A percentile compares a stretch with the other conserved stretches of the same genome.
These are phyloP conservation scores for Coracias cyanogaster DNA, from an alignment of 2,797 vertebrate species.

Conservation along the genomic window DNA sequence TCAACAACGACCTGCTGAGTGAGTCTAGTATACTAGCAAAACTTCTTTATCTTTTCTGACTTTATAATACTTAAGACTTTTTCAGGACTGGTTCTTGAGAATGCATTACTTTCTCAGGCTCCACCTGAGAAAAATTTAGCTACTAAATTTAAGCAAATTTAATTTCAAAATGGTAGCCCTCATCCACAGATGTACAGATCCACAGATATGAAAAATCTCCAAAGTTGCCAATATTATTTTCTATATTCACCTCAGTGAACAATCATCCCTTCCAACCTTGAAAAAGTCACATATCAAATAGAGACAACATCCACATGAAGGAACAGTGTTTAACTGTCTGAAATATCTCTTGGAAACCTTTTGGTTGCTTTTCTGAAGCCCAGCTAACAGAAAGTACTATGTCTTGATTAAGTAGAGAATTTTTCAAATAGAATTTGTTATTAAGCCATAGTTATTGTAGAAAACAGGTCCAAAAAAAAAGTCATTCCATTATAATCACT, in stretches of 20 bases:
- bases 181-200: not conserved
- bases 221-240: not conserved
- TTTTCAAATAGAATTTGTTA: not conserved
- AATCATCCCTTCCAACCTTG: not conserved
- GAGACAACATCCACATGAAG: not conserved
- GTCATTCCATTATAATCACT: not conserved
- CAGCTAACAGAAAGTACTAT: not conserved
- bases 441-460: not conserved
- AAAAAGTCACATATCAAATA: not conserved
- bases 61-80: not conserved
- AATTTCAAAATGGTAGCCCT: not conserved
- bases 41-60: not conserved
- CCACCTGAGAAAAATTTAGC: not conserved
- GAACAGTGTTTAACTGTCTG: not conserved
- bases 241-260: not conserved
- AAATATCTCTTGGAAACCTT: not conserved
- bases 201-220: not conserved
- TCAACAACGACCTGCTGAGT: not conserved
- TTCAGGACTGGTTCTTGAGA: not conserved
- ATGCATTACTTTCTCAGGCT: fast-evolving
- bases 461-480: not conserved
- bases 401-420: not conserved
- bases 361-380: not conserved
- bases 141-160: not conserved
- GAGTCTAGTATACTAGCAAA: not conserved